Evolutionary conservation across 2,888 invertebrate genomes (phyloP).

Genomic region (Pheosia gnoma): DNA sequence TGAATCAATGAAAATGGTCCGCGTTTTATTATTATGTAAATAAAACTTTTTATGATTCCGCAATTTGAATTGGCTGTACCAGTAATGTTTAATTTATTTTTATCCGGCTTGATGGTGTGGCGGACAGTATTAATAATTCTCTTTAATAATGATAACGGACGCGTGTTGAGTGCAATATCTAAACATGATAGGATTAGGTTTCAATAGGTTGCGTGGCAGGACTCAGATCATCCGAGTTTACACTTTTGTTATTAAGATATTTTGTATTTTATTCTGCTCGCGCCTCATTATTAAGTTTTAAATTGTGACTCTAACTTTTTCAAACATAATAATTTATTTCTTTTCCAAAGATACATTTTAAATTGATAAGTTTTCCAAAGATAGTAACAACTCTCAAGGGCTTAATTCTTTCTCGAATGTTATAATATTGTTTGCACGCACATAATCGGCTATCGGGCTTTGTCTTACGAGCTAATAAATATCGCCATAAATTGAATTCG

Average conservation of each 20-base stretch:
- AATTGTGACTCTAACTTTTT: too few species aligned
- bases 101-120: neutral
- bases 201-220: neutral
- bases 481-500: too few species aligned
- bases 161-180: neutral
- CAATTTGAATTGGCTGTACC: neutral
- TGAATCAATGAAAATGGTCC: neutral
- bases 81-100: neutral
- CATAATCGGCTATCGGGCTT: too few species aligned
- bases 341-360: too few species aligned
- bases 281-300: too few species aligned
- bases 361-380: too few species aligned
- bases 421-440: too few species aligned
- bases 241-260: neutral
- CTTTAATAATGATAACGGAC: neutral
- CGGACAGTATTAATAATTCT: neutral
- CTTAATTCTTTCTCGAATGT: too few species aligned
- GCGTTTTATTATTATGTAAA: neutral
- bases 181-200: neutral
- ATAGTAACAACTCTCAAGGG: too few species aligned
- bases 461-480: too few species aligned
- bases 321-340: too few species aligned
- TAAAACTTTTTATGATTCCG: neutral
- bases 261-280: neutral
- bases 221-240: neutral